Conservation (phyloP, 2,113 vertebrate species). For the Bos javanicus region DNA sequence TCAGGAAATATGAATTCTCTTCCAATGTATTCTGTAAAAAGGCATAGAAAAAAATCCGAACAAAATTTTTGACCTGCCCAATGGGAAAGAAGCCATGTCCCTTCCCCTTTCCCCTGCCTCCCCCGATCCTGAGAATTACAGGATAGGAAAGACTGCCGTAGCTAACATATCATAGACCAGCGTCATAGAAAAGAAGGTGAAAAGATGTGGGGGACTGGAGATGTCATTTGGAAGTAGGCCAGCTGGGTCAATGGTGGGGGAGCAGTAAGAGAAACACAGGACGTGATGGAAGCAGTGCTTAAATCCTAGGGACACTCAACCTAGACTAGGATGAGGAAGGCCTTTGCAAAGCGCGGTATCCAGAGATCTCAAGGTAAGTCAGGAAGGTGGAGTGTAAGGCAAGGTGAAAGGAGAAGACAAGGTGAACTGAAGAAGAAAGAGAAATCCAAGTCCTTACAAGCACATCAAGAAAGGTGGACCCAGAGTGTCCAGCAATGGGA, state of each 20-base stretch:
- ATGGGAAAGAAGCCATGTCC: neutral
- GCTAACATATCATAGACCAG: neutral
- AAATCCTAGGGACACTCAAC: neutral
- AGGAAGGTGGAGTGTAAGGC: neutral
- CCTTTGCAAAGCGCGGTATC: neutral
- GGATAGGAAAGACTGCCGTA: neutral
- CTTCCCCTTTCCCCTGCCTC: accelerated
- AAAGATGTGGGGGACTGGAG: neutral
- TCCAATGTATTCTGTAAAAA: neutral
- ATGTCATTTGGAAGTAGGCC: neutral
- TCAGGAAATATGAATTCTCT: neutral
- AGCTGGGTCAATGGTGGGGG: accelerated
- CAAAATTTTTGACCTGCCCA: neutral
- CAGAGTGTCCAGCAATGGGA: neutral
- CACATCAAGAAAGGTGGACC: neutral
- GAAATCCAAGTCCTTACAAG: neutral
- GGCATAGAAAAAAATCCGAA: neutral
- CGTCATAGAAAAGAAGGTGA: neutral
- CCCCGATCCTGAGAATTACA: neutral
- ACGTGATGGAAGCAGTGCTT: neutral
- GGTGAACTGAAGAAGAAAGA: neutral
- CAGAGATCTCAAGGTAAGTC: neutral
- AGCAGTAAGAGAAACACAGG: neutral
- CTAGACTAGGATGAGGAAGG: neutral
- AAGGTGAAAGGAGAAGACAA: neutral